These are phyloP conservation scores for Donacobius atricapilla DNA, from an alignment of 2,113 vertebrate genomes.

Conservation along the genomic window DNA sequence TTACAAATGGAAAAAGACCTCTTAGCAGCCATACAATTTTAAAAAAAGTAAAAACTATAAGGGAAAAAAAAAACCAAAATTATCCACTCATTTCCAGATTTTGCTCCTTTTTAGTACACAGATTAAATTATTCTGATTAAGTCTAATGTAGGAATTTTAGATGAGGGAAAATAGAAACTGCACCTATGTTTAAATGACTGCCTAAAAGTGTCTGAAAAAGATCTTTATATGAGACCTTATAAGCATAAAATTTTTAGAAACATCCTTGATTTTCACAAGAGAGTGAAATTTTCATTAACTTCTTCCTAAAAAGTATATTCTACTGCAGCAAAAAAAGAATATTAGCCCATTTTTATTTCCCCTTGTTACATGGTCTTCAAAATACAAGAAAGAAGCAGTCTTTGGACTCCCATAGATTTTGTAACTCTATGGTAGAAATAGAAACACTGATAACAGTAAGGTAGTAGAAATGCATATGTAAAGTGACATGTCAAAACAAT, in stretches of 20 bases:
- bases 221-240: not conserved
- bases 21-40: not conserved
- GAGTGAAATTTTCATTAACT: not conserved
- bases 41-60: rapidly evolving
- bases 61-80: not conserved
- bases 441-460: not conserved
- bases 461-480: not conserved
- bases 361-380: not conserved
- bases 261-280: not conserved
- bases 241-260: not conserved
- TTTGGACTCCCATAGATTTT: not conserved
- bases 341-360: not conserved
- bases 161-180: not conserved
- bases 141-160: not conserved
- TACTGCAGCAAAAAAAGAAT: not conserved
- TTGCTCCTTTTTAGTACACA: not conserved
- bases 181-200: not conserved
- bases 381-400: not conserved
- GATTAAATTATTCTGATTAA: not conserved
- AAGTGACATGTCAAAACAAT: not conserved
- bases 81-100: not conserved
- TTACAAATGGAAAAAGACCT: not conserved
- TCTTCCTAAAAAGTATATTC: not conserved
- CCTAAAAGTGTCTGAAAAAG: not conserved
- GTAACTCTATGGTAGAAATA: not conserved